Conservation (phyloP, 35 echinoderm and acorn worm species). For the Strongylocentrotus purpuratus region DNA sequence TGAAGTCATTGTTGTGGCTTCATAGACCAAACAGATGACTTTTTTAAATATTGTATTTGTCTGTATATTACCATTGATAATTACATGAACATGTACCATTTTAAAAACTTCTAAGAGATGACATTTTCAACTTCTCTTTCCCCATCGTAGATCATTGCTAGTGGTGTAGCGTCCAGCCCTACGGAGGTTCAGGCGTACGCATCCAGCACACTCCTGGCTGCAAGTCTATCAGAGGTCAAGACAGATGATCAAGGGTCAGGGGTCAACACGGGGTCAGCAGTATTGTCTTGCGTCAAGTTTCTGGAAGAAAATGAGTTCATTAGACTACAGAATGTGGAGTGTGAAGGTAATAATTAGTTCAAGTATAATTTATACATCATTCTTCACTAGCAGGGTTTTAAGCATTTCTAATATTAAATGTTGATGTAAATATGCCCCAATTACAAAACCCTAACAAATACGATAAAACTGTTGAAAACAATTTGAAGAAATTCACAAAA, state of each 20-base stretch:
- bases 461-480: too few species aligned
- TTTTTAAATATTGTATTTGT: too few species aligned
- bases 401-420: too few species aligned
- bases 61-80: too few species aligned
- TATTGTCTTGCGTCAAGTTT: conserved; percentile 82
- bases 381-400: background rate
- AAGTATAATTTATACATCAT: background rate
- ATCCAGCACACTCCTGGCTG: conserved; percentile 85
- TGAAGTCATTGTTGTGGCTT: background rate
- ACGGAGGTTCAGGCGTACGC: conserved; percentile 76
- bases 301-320: conserved; percentile 90
- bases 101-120: too few species aligned
- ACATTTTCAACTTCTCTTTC: background rate
- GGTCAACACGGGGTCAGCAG: conserved; percentile 50
- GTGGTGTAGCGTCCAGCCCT: conserved; percentile 90
- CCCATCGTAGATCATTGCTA: conserved; percentile 79
- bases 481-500: too few species aligned
- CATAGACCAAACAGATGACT: background rate
- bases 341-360: conserved; percentile 17
- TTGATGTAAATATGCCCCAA: too few species aligned
- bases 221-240: conserved; percentile 58
- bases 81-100: too few species aligned
- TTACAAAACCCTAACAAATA: too few species aligned
- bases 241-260: background rate
- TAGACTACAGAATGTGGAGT: conserved; percentile 69